Conservation (phyloP, 1,140 invertebrate species). For the Pentalonia nigronervosa region DNA sequence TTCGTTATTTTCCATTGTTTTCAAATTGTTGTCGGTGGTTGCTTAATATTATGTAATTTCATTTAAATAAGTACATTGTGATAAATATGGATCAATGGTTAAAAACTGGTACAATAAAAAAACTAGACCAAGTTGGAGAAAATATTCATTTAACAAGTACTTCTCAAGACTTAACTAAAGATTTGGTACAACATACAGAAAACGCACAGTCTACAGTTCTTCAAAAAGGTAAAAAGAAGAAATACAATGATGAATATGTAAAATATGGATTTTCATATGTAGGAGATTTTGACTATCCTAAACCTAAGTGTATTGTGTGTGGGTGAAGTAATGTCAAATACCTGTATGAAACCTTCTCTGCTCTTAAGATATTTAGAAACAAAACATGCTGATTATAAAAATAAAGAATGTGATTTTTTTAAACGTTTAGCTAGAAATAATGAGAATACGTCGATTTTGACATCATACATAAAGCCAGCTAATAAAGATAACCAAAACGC, state of each 20-base stretch:
- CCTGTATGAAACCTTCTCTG: no score
- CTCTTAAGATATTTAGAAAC: no score
- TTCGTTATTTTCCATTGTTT: not conserved
- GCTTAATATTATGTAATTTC: constrained; percentile 12
- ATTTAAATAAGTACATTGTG: not conserved
- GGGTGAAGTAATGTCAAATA: no score
- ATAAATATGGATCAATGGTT: constrained; percentile 20
- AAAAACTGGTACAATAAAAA: not conserved
- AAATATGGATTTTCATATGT: constrained; percentile 13
- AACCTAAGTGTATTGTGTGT: no score
- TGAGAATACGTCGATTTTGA: no score
- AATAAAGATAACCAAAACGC: no score
- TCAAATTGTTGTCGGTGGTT: not conserved
- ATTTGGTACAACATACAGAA: not conserved
- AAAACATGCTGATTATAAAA: no score
- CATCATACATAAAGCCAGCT: no score
- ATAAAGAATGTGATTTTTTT: no score
- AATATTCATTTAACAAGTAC: not conserved
- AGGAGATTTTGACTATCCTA: constrained; percentile 48
- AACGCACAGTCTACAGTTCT: not conserved
- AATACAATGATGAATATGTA: constrained; percentile 2
- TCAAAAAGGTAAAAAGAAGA: not conserved
- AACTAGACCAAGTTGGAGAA: not conserved
- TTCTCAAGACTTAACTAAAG: constrained; percentile 5
- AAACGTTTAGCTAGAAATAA: no score